These are phyloP conservation scores for Stichopus chloronotus DNA, from an alignment of 35 echinoderm and acorn worm species.

Conservation along the genomic window DNA sequence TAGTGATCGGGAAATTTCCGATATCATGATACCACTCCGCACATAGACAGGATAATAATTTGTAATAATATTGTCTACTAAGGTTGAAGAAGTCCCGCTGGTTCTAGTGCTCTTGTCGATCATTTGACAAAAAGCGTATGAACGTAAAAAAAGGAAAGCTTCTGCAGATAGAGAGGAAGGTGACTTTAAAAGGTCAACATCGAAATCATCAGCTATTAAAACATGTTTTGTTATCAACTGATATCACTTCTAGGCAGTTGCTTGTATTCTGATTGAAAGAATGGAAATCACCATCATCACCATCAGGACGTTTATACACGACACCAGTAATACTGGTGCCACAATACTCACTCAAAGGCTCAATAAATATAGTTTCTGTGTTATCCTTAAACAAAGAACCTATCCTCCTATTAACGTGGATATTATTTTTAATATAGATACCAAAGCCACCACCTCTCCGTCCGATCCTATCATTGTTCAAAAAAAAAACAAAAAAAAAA, in stretches of 20 bases:
- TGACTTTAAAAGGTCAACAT: conserved; percentile 30
- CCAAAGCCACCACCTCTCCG: not conserved
- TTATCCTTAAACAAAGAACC: conserved; percentile 5
- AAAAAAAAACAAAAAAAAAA: too few species aligned
- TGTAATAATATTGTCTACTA: not conserved
- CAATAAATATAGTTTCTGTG: conserved; percentile 9
- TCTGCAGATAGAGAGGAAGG: not conserved
- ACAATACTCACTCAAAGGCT: not conserved
- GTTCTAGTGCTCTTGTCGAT: conserved; percentile 5
- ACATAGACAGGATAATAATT: not conserved
- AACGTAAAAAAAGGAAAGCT: not conserved
- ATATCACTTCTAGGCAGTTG: conserved; percentile 9
- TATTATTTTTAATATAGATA: conserved; percentile 23
- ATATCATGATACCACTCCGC: not conserved
- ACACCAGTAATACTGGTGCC: not conserved
- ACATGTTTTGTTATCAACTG: not conserved
- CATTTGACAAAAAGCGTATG: not conserved
- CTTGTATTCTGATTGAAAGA: conserved; percentile 20
- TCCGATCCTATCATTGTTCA: not conserved
- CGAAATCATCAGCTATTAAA: not conserved
- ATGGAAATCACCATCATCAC: conserved; percentile 1
- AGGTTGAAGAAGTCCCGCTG: not conserved
- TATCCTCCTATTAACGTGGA: not conserved
- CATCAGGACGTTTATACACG: not conserved
- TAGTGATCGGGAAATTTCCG: not conserved